Base-by-base conservation (phyloP, 2,113 vertebrate genomes). In the Sitta europaea region DNA sequence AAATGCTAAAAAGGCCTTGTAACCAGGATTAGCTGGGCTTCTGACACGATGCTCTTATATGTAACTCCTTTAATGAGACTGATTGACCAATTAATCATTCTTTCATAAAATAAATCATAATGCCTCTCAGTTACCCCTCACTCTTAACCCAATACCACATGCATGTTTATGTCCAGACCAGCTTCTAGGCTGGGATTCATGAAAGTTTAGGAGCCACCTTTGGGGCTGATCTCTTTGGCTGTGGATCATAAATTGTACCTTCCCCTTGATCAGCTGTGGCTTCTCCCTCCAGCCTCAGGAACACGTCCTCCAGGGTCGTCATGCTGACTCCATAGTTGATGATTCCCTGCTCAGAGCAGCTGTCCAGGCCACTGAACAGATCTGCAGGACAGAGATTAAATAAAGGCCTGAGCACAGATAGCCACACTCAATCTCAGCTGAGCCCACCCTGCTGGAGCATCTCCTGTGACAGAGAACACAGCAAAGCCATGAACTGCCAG, bases 231-330 rank as follows among this genome's bases (percentile, higher is more conserved):
- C 27, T 43, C 40, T 33, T 31, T 2, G 24, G 65, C 47, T 47
- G 35, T 2, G 3, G 51, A 1, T 9, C 47, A 51, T 25, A 1
- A n/a, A 20, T n/a, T 55, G 93, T 97, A 99, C 99, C 99, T 96
- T 98, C 98, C 92, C n/a, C n/a, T n/a, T 97, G 98, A 67, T 98
- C 97, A 11, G 96, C 95, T n/a, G 97, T 88, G 53, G 98, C 94
- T 91, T 99, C 99, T 2, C 98, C 98, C 97, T 99, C 99, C 96
- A 99, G 95, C 61, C 98, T 98, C 68, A 99, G 97, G 90, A 99
- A 99, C 40, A 99, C 99, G 5, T 99, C 99, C 95, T 99, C 98
- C 96, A 99, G 94, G 8, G 98, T 99, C 2, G 99, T 99, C 98
- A 99, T 98, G 84, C 98, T 99, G 89, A 99, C 98, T 7, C 99